These are phyloP conservation scores for Pycnomerus fuliginosus DNA, from an alignment of 2,888 invertebrate genomes.

Conservation along the genomic window DNA sequence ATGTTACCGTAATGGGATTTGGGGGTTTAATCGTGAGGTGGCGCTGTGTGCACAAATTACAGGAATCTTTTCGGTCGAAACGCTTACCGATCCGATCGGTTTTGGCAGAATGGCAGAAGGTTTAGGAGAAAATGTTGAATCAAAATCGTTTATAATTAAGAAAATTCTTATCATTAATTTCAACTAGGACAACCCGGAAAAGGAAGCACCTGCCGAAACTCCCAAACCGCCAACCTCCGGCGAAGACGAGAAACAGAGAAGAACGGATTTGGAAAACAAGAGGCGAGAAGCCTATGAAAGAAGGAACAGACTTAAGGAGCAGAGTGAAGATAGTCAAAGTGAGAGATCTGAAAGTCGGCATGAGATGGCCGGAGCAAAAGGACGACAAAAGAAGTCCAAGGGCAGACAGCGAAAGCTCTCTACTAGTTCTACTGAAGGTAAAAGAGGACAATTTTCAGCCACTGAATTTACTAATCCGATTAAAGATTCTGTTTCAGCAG, in stretches of 20 bases:
- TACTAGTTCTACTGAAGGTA: too few species aligned
- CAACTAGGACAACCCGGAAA: too few species aligned
- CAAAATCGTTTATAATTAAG: too few species aligned
- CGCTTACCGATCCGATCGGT: too few species aligned
- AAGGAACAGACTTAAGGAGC: conserved; percentile 58
- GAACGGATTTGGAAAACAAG: conserved; percentile 53
- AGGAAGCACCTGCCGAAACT: conserved; percentile 30
- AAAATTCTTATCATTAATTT: too few species aligned
- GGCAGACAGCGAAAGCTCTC: conserved; percentile 37
- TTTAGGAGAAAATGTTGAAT: too few species aligned
- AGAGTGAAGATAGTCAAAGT: conserved; percentile 50
- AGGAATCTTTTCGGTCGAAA: too few species aligned
- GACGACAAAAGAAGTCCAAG: conserved; percentile 41
- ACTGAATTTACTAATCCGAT: neutral
- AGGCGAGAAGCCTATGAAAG: conserved; percentile 50
- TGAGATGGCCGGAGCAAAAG: conserved; percentile 48
- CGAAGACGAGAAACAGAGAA: conserved; percentile 54
- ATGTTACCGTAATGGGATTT: too few species aligned
- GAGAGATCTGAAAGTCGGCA: conserved; percentile 39
- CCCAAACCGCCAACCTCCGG: conserved; percentile 41
- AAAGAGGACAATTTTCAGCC: too few species aligned
- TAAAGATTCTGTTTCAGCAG: conserved; percentile 10
- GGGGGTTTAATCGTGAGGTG: too few species aligned
- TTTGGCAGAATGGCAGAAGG: too few species aligned
- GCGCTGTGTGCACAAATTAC: too few species aligned